Evolutionary conservation across 2,797 vertebrate species (phyloP).

Genomic region (Nyctibius grandis): DNA sequence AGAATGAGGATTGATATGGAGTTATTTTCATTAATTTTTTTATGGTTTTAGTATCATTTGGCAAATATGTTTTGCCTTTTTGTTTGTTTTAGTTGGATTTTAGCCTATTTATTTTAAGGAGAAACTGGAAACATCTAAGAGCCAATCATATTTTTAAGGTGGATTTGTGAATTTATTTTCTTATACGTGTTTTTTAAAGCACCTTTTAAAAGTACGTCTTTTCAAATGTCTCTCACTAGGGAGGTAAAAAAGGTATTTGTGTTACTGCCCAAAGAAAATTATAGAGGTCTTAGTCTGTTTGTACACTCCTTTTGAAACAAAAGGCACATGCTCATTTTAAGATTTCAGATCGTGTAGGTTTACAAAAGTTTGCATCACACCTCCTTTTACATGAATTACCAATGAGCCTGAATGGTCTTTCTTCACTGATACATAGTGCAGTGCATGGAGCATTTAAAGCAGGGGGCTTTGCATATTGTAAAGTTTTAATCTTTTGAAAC

Average conservation of each 20-base stretch:
- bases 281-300: neutral
- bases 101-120: neutral
- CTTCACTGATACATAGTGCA: neutral
- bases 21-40: neutral
- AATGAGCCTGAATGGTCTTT: neutral
- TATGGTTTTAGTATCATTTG: neutral
- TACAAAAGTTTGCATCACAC: neutral
- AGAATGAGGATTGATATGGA: neutral
- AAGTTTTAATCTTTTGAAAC: slow-evolving; percentile 30
- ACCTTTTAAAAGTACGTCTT: neutral
- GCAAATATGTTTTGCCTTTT: neutral
- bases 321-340: neutral
- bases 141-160: neutral
- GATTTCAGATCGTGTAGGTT: neutral
- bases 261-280: neutral
- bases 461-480: neutral
- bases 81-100: neutral
- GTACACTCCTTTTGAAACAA: neutral
- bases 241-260: neutral
- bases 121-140: neutral
- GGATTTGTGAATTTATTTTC: neutral
- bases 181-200: neutral
- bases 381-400: neutral
- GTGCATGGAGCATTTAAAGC: neutral
- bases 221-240: neutral